Conservation (phyloP, 2,888 invertebrate genomes). For the Epinotia ramella region DNA sequence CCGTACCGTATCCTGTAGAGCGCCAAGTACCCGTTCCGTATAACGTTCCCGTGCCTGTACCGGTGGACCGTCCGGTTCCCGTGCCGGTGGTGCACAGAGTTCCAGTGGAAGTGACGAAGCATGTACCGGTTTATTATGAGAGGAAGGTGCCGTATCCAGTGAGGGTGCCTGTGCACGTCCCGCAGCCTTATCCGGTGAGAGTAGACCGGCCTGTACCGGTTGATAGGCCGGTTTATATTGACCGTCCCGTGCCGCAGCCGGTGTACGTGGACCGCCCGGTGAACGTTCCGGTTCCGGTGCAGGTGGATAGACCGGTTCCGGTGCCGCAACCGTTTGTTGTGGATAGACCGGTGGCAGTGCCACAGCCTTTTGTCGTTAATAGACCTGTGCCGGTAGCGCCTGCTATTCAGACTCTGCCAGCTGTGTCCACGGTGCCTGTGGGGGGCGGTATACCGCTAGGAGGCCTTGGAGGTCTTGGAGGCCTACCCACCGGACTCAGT, state of each 20-base stretch:
- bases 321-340: conserved; percentile 63
- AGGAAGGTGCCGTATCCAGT: conserved; percentile 81
- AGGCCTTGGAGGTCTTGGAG: neutral
- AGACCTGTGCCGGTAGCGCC: conserved; percentile 61
- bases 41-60: conserved; percentile 81
- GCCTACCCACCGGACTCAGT: conserved; percentile 40
- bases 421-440: conserved; percentile 47
- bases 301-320: conserved; percentile 82
- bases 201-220: conserved; percentile 85
- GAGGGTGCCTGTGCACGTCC: conserved; percentile 82
- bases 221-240: conserved; percentile 85
- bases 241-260: conserved; percentile 83
- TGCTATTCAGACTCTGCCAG: conserved; percentile 47
- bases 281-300: conserved; percentile 86
- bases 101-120: conserved; percentile 80
- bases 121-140: conserved; percentile 80
- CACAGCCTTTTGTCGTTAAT: conserved; percentile 70
- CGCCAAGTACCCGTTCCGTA: conserved; percentile 80
- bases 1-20: conserved; percentile 64
- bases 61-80: conserved; percentile 82
- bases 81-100: conserved; percentile 82
- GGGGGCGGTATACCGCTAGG: conserved; percentile 46
- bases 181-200: conserved; percentile 86
- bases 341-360: conserved; percentile 67
- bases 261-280: conserved; percentile 85